These are phyloP conservation scores for Mixornis gularis DNA, from an alignment of 2,113 vertebrate genomes.

Conservation along the genomic window DNA sequence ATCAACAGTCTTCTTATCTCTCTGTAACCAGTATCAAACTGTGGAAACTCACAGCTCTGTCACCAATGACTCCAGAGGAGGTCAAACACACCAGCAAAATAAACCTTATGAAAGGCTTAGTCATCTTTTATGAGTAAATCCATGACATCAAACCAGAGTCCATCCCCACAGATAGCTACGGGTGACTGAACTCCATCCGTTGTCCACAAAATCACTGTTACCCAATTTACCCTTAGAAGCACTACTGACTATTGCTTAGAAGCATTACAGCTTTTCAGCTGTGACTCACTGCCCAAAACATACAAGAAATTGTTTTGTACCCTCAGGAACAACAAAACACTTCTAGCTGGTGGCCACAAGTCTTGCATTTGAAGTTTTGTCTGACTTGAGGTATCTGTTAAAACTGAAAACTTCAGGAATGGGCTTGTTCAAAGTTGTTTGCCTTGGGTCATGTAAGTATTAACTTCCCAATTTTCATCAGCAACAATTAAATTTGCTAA, in stretches of 20 bases:
- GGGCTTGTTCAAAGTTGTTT: slow-evolving; percentile 6
- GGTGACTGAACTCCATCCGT: neutral
- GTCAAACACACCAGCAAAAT: neutral
- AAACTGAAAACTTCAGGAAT: slow-evolving; percentile 20
- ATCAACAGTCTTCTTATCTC: neutral
- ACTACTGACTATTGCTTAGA: neutral
- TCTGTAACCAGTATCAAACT: neutral
- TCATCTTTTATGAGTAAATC: neutral
- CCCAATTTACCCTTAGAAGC: neutral
- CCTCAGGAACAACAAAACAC: neutral
- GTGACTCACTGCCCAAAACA: neutral
- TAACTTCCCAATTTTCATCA: neutral
- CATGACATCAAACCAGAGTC: neutral
- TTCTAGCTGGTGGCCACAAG: neutral
- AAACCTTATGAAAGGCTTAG: neutral
- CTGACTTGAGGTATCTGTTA: neutral
- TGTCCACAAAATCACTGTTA: neutral
- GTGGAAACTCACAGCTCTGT: neutral
- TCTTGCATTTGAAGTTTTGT: neutral
- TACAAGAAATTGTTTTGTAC: neutral
- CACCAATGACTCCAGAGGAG: neutral
- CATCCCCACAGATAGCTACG: neutral
- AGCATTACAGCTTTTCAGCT: neutral
- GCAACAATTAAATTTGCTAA: neutral
- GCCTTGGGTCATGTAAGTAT: neutral